phyloP scores from a whole-genome alignment of 2,888 invertebrate species.

The Furcula furcula region DNA sequence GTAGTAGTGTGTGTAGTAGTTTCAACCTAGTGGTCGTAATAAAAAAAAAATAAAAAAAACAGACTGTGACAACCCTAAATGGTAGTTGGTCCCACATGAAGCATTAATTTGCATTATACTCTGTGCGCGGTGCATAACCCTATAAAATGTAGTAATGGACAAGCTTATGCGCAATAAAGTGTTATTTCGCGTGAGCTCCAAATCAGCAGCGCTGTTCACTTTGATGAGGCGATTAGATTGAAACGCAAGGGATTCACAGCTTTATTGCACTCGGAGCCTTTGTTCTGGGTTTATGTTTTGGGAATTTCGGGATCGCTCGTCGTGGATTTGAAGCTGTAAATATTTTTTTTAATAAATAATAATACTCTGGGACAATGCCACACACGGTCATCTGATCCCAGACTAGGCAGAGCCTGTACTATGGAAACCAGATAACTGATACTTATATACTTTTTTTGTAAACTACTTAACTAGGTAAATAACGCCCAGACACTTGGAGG shows the following conservation, averaged over 20 bases:
- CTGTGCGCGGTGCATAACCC: conserved; percentile 64
- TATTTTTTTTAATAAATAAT: too few relatives aligned
- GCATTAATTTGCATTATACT: conserved; percentile 75
- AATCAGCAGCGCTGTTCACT: conserved; percentile 44
- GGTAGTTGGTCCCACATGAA: conserved; percentile 52
- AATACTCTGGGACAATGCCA: too few relatives aligned
- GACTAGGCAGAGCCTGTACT: too few relatives aligned
- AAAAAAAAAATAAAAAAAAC: too few relatives aligned
- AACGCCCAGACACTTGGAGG: too few relatives aligned
- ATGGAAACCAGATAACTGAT: too few relatives aligned
- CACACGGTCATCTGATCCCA: too few relatives aligned
- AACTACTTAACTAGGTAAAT: too few relatives aligned
- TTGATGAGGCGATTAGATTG: conserved; percentile 58
- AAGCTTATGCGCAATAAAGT: conserved; percentile 63
- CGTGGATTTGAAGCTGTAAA: conserved; percentile 11
- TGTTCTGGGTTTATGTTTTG: conserved; percentile 22
- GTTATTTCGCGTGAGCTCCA: conserved; percentile 55
- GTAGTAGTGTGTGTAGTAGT: too few relatives aligned
- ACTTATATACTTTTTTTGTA: too few relatives aligned
- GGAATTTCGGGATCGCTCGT: conserved; percentile 18
- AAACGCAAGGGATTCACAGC: conserved; percentile 40
- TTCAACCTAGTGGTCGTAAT: too few relatives aligned
- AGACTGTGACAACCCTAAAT: conserved; percentile 53
- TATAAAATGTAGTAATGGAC: conserved; percentile 73
- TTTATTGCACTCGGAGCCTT: conserved; percentile 27